Evolutionary conservation across 2,113 vertebrate species (phyloP).

Genomic region (Lasiurus cinereus): DNA sequence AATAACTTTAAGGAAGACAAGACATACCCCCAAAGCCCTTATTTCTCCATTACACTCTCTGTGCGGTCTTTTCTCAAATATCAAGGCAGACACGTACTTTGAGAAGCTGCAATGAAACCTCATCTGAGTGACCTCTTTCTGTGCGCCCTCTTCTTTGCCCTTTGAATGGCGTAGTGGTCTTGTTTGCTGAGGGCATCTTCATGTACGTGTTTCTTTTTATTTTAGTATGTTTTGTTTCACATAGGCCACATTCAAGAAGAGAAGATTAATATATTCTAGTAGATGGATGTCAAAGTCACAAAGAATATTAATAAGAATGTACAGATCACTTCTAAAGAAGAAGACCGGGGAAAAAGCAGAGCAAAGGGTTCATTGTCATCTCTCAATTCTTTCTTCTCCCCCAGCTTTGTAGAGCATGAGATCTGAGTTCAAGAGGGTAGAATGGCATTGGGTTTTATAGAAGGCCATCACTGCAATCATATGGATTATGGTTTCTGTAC

Average conservation of each 20-base stretch:
- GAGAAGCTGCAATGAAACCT: background rate
- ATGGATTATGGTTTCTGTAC: background rate
- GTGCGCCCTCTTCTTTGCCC: background rate
- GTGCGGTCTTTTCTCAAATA: background rate
- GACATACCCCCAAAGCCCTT: background rate
- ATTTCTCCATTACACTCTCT: background rate
- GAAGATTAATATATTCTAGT: background rate
- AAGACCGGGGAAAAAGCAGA: background rate
- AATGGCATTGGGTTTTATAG: background rate
- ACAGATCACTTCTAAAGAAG: background rate
- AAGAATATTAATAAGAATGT: background rate
- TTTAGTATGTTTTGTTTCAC: background rate
- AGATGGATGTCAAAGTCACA: background rate
- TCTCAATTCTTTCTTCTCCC: background rate
- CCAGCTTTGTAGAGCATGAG: background rate
- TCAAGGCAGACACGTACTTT: background rate
- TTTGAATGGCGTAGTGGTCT: background rate
- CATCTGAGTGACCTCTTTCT: background rate
- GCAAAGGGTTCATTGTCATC: background rate
- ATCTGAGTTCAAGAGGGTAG: background rate
- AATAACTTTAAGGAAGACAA: background rate
- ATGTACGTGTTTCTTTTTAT: background rate
- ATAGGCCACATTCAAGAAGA: background rate
- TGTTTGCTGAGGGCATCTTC: background rate
- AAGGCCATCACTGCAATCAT: background rate